A percentile compares a stretch with the other conserved stretches of the same genome.
Conservation (phyloP, 2,113 vertebrate species). For the Taurulus bubalis region DNA sequence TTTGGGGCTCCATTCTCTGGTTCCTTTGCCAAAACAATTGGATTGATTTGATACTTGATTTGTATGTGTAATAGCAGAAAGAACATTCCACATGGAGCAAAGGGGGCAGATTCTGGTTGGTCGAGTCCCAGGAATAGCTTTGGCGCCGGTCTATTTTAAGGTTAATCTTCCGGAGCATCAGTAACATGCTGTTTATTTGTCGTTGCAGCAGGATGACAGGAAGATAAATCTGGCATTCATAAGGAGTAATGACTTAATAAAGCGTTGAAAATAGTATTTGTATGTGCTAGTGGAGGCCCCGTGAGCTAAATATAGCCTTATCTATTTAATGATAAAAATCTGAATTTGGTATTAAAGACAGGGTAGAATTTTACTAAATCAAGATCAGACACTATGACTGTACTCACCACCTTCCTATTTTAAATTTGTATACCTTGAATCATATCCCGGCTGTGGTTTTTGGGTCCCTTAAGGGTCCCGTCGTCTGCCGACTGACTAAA, state of each 20-base stretch:
- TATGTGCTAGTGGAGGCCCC: background rate
- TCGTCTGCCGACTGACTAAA: constrained; percentile 18
- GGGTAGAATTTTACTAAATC: background rate
- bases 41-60: no score
- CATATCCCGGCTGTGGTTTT: background rate
- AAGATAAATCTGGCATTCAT: background rate
- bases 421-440: background rate
- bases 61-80: no score
- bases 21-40: no score
- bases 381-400: background rate
- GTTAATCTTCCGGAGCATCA: background rate
- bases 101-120: background rate
- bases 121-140: background rate
- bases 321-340: background rate
- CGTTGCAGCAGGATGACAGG: background rate
- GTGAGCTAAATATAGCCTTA: background rate
- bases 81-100: background rate
- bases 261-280: background rate
- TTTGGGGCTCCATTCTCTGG: no score
- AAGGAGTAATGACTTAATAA: background rate
- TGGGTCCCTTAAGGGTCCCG: background rate
- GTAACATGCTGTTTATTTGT: background rate
- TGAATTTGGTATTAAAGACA: background rate
- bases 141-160: background rate
- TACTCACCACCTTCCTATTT: background rate